Evolutionary conservation across 2,888 invertebrate genomes (phyloP).

Genomic region (Hydraecia micacea): DNA sequence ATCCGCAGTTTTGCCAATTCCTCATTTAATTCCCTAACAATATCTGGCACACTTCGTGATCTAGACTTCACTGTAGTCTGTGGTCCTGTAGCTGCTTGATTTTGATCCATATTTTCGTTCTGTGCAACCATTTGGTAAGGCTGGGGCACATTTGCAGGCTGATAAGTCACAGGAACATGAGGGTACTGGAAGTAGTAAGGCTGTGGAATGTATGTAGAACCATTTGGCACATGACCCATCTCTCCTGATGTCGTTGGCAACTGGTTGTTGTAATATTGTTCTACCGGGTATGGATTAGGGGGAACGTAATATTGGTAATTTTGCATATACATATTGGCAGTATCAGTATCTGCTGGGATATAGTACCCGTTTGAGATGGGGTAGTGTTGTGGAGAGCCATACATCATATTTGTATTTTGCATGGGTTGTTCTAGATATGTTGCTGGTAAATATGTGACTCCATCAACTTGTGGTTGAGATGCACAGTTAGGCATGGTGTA

Average conservation of each 20-base stretch:
- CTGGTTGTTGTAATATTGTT: slow-evolving; percentile 77
- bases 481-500: slow-evolving; percentile 79
- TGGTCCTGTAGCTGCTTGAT: slow-evolving; percentile 62
- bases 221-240: slow-evolving; percentile 72
- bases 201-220: slow-evolving; percentile 80
- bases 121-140: slow-evolving; percentile 46
- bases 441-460: slow-evolving; percentile 82
- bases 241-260: slow-evolving; percentile 75
- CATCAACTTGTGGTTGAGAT: slow-evolving; percentile 82
- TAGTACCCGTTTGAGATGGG: slow-evolving; percentile 83
- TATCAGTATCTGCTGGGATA: slow-evolving; percentile 75
- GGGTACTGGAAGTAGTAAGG: slow-evolving; percentile 84
- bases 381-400: slow-evolving; percentile 81
- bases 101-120: slow-evolving; percentile 66
- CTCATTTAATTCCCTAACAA: slow-evolving; percentile 93
- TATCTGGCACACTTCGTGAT: slow-evolving; percentile 93
- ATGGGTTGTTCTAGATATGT: slow-evolving; percentile 82
- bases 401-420: slow-evolving; percentile 80
- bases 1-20: slow-evolving; percentile 90
- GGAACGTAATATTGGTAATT: slow-evolving; percentile 86
- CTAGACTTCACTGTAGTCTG: slow-evolving; percentile 83
- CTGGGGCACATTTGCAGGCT: slow-evolving; percentile 68
- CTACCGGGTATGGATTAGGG: slow-evolving; percentile 75
- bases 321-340: slow-evolving; percentile 81
- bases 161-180: slow-evolving; percentile 77